Evolutionary conservation across 2,888 invertebrate genomes (phyloP).

Genomic region (Drosophila nr. perissopoda): DNA sequence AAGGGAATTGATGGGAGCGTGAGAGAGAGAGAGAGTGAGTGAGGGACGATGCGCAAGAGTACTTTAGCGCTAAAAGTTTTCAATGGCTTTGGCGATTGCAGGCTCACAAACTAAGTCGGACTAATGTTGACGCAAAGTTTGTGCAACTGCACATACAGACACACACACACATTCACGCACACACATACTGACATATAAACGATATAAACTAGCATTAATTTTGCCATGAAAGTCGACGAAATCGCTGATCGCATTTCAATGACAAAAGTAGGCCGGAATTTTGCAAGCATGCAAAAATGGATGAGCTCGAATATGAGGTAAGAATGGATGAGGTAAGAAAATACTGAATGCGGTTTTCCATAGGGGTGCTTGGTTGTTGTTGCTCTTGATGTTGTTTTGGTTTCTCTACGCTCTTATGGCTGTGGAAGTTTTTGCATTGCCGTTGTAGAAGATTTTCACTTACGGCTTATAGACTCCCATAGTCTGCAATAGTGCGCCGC

Average conservation of each 20-base stretch:
- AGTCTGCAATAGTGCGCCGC: constrained; percentile 50
- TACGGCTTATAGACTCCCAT: constrained; percentile 53
- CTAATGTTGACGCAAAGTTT: constrained; percentile 51
- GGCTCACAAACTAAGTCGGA: constrained; percentile 54
- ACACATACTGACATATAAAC: constrained; percentile 1
- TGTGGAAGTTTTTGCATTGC: constrained; percentile 38
- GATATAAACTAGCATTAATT: constrained; percentile 34
- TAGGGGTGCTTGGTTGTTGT: constrained; percentile 10
- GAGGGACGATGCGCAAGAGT: constrained; percentile 42
- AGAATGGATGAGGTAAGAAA: neutral
- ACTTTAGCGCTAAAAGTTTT: constrained; percentile 73
- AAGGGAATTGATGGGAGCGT: neutral
- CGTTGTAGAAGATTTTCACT: constrained; percentile 54
- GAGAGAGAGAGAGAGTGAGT: constrained; percentile 6
- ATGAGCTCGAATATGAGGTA: neutral
- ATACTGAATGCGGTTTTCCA: constrained; percentile 5
- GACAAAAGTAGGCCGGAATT: constrained; percentile 53
- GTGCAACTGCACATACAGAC: constrained; percentile 29
- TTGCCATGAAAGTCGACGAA: constrained; percentile 47
- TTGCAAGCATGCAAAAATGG: constrained; percentile 18
- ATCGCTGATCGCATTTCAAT: constrained; percentile 55
- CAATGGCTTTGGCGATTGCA: constrained; percentile 66
- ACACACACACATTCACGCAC: constrained; percentile 12
- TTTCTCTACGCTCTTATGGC: constrained; percentile 2
- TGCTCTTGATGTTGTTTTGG: constrained; percentile 1